Evolutionary conservation across 2,797 vertebrate genomes (phyloP).

Genomic region (Clamator glandarius): DNA sequence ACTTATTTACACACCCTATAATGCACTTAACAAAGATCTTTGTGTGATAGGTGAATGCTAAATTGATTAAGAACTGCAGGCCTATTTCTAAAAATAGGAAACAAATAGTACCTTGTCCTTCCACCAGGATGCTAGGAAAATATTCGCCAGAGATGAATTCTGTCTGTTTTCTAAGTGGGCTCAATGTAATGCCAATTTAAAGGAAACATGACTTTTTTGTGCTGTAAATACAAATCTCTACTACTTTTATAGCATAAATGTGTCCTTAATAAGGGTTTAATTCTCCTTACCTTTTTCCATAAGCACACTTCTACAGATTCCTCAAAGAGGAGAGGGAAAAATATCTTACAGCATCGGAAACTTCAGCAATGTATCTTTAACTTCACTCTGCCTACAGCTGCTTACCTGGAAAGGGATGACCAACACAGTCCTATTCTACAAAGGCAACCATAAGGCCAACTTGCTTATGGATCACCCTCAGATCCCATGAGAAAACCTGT

Average conservation of each 20-base stretch:
- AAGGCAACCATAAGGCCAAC: background rate
- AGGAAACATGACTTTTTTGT: background rate
- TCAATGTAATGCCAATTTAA: background rate
- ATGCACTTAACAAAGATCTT: slow-evolving; percentile 13
- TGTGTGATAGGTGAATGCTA: background rate
- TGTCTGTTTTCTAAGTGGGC: background rate
- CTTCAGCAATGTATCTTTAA: background rate
- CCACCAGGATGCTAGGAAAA: background rate
- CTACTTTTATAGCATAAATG: background rate
- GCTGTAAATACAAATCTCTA: background rate
- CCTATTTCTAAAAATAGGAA: background rate
- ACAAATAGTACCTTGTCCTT: background rate
- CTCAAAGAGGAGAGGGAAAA: background rate
- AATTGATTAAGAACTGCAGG: background rate
- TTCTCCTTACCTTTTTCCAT: background rate
- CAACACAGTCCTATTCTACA: background rate
- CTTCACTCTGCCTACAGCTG: background rate
- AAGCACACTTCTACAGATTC: background rate
- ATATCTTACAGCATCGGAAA: background rate
- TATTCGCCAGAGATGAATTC: background rate
- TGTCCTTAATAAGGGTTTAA: background rate
- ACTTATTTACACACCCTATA: slow-evolving; percentile 9
- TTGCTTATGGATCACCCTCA: background rate
- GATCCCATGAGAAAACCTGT: background rate
- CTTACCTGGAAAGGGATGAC: background rate